Base-by-base conservation (phyloP, 2,113 vertebrate species). In the Nycticorax nycticorax region DNA sequence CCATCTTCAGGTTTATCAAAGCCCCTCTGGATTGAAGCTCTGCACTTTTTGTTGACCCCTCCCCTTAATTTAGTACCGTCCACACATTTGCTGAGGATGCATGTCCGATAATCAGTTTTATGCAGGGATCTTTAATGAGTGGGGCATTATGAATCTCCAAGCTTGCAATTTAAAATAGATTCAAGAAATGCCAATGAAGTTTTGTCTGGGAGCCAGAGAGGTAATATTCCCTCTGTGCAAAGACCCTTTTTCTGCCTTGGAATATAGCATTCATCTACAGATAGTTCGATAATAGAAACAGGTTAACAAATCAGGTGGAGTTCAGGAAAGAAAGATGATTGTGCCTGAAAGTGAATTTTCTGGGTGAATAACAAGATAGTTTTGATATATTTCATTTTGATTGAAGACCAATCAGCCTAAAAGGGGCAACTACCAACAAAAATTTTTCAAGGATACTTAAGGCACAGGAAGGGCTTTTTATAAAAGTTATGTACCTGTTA, bases 321-420 rank as follows among this genome's bases (percentile, higher is more conserved):
- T 93, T 93, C 80, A 33, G 71, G 84, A 72, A 93, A 93, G 85
- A 96, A 92, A 92, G 83, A 92, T 95, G 91, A 80, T 74, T 73
- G 92, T 78, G 80, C 67, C 86, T 75, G 60, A 92, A 94, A 94
- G 77, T 60, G 94, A 87, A 90, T 90, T 95, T 95, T 93, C 92
- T 94, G 83, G 89, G 89, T 72, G 92, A 96, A 89, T 95, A 95
- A 81, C 94, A 85, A 92, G 93, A 78, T 59, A 95, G 73, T 97
- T 93, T 83, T 76, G 89, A 87, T 91, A 78, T 91, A 76, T 92
- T 95, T 95, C 88, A 79, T 94, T 92, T 81, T 96, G 94, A 94
- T 62, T 89, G 91, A 97, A 92, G 87, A 92, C 62, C 91, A 91
- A 60, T 91, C 41, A 67, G 39, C 69, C 75, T 81, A 82, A 89